Base-by-base conservation (phyloP, 2,113 vertebrate species). In the Pluvialis apricaria region DNA sequence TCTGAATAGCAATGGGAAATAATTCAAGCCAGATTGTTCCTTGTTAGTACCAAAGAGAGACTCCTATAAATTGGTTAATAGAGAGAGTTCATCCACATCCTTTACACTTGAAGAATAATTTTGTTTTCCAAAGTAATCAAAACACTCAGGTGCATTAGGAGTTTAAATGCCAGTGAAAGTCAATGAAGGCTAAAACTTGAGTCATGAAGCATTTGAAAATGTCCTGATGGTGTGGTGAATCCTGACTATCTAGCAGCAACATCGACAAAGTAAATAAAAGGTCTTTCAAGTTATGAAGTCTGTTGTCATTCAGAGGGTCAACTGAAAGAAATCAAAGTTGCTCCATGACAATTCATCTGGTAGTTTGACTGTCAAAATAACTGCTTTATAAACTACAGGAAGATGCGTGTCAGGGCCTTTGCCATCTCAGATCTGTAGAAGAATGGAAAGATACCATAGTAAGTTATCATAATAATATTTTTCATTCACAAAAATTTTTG, bases 1-100 rank as follows among this genome's bases (percentile, higher is more conserved):
- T 93, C 85, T 91, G 64, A 95, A 90, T 80, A 90, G 89, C 87
- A 94, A 52, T 5, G 60, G 89, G 84, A 88, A 96, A 61, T 97
- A 97, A 96, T 96, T 97, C 38, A 80, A 91, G 91, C 91, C 95
- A 97, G 94, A 97, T 95, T 96, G n/a, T 42, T 88, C 51, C 44
- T 80, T 82, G 81, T 62, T 95, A 77, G 58, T 44, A 64, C 38
- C 26, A 25, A 71, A 45, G 42, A 82, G 26, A 86, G 34, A 29
- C 61, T 93, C 52, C 28, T 88, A 22, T 29, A 90, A 61, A 31
- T 20, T 84, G 61, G 73, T 91, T 94, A 90, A 82, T 62, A 62
- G 22, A 73, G 51, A 82, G 49, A 47, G 25, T 52, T 71, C 57
- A 21, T 65, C 70, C 17, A 57, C 44, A 65, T 52, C 36, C 10